phyloP scores from a whole-genome alignment of 2,797 vertebrate species.

The Ptychobarbus kaznakovi region DNA sequence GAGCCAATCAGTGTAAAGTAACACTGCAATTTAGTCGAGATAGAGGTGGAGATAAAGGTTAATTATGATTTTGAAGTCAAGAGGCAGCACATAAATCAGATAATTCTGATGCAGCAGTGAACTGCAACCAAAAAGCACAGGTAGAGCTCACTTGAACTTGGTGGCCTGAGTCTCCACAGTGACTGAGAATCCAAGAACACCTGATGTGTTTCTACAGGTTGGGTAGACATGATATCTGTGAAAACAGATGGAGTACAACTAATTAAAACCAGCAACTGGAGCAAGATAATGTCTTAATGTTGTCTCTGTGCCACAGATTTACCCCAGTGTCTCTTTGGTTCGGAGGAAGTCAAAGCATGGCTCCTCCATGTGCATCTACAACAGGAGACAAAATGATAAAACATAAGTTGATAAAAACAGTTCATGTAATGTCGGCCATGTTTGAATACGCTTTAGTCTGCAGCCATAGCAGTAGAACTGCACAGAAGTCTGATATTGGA shows the following conservation, averaged over 20 bases:
- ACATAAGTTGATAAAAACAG: neutral
- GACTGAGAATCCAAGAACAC: slow-evolving; percentile 93
- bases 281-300: slow-evolving; percentile 11
- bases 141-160: slow-evolving; percentile 89
- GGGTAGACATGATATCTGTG: slow-evolving; percentile 92
- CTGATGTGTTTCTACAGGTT: slow-evolving; percentile 94
- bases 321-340: slow-evolving; percentile 96
- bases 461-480: neutral
- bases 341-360: slow-evolving; percentile 96
- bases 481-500: neutral
- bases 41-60: slow-evolving; percentile 29
- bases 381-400: slow-evolving; percentile 30
- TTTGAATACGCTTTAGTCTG: neutral
- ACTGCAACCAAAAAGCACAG: slow-evolving; percentile 9
- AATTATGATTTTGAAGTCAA: slow-evolving; percentile 44
- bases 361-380: slow-evolving; percentile 97
- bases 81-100: slow-evolving; percentile 39
- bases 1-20: slow-evolving; percentile 23
- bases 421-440: neutral
- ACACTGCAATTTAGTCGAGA: slow-evolving; percentile 27
- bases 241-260: slow-evolving; percentile 36
- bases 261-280: slow-evolving; percentile 9
- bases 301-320: slow-evolving; percentile 49
- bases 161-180: slow-evolving; percentile 96
- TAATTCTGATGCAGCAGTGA: slow-evolving; percentile 25